These are phyloP conservation scores for Pocillopora damicornis DNA, from an alignment of 64 coral and sea anemone species.

Conservation along the genomic window DNA sequence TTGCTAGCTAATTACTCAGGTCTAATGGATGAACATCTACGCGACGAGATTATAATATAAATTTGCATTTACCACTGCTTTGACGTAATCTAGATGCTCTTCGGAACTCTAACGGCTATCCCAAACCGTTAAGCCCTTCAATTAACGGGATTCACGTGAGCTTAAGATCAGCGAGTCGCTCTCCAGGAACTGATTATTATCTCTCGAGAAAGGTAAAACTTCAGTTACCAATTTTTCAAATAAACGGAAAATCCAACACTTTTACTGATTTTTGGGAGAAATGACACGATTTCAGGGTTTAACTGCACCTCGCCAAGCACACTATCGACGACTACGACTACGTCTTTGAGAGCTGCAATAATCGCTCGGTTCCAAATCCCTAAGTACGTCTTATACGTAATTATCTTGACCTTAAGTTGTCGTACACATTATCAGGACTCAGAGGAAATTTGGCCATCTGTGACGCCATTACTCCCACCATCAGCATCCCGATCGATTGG, in stretches of 20 bases:
- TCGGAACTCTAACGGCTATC: background rate
- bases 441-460: conserved; percentile 33
- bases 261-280: background rate
- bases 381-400: conserved; percentile 8
- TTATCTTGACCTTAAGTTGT: conserved; percentile 25
- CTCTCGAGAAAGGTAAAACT: background rate
- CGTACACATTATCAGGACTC: conserved; percentile 6
- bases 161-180: background rate
- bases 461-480: conserved; percentile 25
- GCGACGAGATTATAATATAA: background rate
- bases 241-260: background rate
- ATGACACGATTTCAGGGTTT: background rate
- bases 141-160: background rate
- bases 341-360: background rate
- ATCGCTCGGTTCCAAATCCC: conserved; percentile 1
- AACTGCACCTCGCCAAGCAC: background rate
- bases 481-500: conserved; percentile 48
- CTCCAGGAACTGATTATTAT: background rate
- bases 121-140: too few relatives aligned
- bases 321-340: background rate
- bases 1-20: background rate
- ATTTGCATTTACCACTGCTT: background rate
- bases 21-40: background rate
- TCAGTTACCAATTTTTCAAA: background rate
- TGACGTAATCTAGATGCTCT: background rate